Evolutionary conservation across 1,140 invertebrate species (phyloP).

Genomic region (Antheraea pernyi): DNA sequence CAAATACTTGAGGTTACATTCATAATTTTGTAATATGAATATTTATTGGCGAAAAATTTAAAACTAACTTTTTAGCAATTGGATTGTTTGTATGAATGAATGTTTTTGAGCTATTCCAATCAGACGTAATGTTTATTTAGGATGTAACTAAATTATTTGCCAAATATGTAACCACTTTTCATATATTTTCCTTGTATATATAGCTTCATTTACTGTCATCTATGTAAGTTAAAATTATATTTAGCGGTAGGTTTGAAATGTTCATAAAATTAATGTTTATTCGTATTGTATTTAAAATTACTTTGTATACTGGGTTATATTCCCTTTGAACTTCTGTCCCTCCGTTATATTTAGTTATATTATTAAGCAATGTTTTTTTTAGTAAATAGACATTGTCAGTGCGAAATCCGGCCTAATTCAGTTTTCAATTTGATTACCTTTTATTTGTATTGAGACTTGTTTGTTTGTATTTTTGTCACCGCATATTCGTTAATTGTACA

Average conservation of each 20-base stretch:
- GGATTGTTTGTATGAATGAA: conserved; percentile 28
- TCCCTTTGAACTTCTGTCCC: conserved; percentile 30
- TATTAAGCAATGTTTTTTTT: conserved; percentile 24
- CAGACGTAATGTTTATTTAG: too few relatives aligned
- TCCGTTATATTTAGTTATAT: conserved; percentile 36
- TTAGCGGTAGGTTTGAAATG: conserved; percentile 47
- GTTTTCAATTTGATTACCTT: conserved; percentile 6
- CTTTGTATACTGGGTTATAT: conserved; percentile 44
- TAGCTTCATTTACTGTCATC: conserved; percentile 47
- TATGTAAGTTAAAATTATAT: conserved; percentile 28
- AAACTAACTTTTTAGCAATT: background rate
- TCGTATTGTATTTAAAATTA: conserved; percentile 30
- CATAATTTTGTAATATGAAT: too few relatives aligned
- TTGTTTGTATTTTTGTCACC: background rate
- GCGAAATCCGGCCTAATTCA: conserved; percentile 31
- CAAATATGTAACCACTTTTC: conserved; percentile 56
- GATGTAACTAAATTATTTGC: conserved; percentile 65
- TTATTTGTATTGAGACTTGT: background rate
- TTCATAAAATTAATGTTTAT: conserved; percentile 38
- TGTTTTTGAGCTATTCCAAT: background rate
- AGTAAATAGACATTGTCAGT: background rate
- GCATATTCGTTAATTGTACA: background rate
- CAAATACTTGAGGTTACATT: too few relatives aligned
- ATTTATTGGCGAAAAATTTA: too few relatives aligned
- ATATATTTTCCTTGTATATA: conserved; percentile 61